A percentile compares a stretch with the other conserved stretches of the same genome.
These are phyloP conservation scores for Operophtera brumata DNA, from an alignment of 2,888 invertebrate species.

Conservation along the genomic window DNA sequence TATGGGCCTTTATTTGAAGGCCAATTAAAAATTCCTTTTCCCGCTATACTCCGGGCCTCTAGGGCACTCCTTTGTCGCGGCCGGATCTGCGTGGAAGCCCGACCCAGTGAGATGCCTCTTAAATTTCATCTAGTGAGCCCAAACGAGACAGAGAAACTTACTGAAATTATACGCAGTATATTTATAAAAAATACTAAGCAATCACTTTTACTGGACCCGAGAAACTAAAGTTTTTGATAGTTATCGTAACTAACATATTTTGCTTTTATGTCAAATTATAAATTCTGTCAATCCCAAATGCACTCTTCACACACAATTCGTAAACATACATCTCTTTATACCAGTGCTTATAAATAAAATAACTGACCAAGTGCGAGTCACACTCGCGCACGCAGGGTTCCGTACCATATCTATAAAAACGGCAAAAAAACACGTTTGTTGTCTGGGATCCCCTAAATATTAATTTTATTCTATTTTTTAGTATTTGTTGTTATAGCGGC, in stretches of 20 bases:
- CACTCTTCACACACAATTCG: too few relatives aligned
- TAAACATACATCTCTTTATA: too few relatives aligned
- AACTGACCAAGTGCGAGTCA: too few relatives aligned
- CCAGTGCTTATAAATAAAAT: too few relatives aligned
- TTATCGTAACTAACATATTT: constrained; percentile 18
- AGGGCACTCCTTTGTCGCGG: constrained; percentile 62
- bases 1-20: constrained; percentile 63
- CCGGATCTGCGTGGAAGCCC: constrained; percentile 58
- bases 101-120: constrained; percentile 58
- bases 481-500: too few relatives aligned
- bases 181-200: constrained; percentile 35
- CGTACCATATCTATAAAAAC: too few relatives aligned
- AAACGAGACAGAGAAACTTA: constrained; percentile 57
- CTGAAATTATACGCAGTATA: constrained; percentile 34
- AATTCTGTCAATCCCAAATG: too few relatives aligned
- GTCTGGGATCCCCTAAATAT: too few relatives aligned
- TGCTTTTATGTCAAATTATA: neutral
- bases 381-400: too few relatives aligned
- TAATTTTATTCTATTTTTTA: too few relatives aligned
- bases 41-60: constrained; percentile 52
- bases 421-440: too few relatives aligned
- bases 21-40: constrained; percentile 74
- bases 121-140: constrained; percentile 65
- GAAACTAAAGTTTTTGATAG: constrained; percentile 19
- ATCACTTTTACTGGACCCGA: constrained; percentile 20